Conservation (phyloP, 2,888 invertebrate genomes). For the Drosophila ustulata region DNA sequence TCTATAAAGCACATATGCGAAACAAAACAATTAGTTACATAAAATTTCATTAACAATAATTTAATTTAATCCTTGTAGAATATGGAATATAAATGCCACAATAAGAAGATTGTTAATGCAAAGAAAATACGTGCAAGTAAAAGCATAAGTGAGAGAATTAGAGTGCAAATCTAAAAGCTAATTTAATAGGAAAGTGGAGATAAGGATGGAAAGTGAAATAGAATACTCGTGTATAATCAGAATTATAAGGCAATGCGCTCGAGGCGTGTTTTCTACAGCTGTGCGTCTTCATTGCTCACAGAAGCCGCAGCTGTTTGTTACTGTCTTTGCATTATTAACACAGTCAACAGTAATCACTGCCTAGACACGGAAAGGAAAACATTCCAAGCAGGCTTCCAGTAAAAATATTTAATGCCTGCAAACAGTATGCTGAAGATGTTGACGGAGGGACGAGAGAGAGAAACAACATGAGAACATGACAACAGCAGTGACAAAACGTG, state of each 20-base stretch:
- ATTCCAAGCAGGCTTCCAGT: constrained; percentile 66
- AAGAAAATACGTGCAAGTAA: neutral
- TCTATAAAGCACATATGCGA: neutral
- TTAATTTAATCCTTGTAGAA: neutral
- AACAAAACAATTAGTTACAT: neutral
- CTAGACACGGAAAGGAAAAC: constrained; percentile 64
- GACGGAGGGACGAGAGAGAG: constrained; percentile 9
- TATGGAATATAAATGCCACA: neutral
- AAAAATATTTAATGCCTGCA: constrained; percentile 79
- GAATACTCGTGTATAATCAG: constrained; percentile 6
- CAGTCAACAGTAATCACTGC: constrained; percentile 76
- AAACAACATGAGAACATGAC: constrained; percentile 69
- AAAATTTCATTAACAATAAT: no score
- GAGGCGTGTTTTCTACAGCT: constrained; percentile 3
- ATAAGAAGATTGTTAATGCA: neutral
- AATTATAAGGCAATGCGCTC: constrained; percentile 25
- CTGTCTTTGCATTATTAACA: constrained; percentile 75
- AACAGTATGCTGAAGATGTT: constrained; percentile 57
- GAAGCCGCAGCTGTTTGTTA: constrained; percentile 69
- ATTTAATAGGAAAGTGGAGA: neutral
- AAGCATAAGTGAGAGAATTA: constrained; percentile 3
- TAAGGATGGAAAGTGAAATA: neutral
- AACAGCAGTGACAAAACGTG: constrained; percentile 70
- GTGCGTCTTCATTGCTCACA: neutral
- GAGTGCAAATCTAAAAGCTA: neutral